Base-by-base conservation (phyloP, 1,140 invertebrate genomes). In the Formica exsecta region DNA sequence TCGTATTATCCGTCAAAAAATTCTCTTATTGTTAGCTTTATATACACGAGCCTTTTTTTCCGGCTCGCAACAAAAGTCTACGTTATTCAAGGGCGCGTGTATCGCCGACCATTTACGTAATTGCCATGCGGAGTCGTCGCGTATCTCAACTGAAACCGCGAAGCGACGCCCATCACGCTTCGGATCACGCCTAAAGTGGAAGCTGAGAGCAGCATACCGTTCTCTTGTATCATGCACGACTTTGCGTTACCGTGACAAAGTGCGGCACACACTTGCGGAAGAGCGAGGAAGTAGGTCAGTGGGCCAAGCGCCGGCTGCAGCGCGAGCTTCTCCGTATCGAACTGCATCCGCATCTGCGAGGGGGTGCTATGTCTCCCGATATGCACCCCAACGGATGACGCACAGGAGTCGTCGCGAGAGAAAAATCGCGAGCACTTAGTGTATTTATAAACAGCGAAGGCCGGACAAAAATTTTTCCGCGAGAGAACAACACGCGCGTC, bases 281-380 rank as follows among this genome's bases (percentile, higher is more conserved):
- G 22, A 71, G 68, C 51, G 79, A 65, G 79, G 87, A 93, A 93
- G 74, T 91, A 13, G 92, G 92, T 92, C 88, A 92, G 66, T 85
- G 85, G 92, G 92, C 73, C 90, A 91, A 90, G 92, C 91, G 84
- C 85, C 36, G 29, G 22, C 48, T n/a, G 51, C n/a, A 16, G 85
- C 54, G 25, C 32, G 57, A 57, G 57, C 41, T 80, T 70, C 68
- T 75, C 62, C 84, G 79, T 87, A 87, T 89, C 64, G 88, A 87
- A 86, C 86, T 90, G 89, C 89, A 89, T 87, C 89, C 84, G 88
- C 73, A 87, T 86, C 87, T 66, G n/a, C 22, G 76, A 13, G 51
- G 32, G 25, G 54, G 29, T 11, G 61, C n/a, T 3, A 3, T 51
- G 54, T 61, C 79, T 77, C 41, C 22, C 51, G 38, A n/a, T 54